Conservation (phyloP, 2,888 invertebrate species). For the Invenusta paracnida region DNA sequence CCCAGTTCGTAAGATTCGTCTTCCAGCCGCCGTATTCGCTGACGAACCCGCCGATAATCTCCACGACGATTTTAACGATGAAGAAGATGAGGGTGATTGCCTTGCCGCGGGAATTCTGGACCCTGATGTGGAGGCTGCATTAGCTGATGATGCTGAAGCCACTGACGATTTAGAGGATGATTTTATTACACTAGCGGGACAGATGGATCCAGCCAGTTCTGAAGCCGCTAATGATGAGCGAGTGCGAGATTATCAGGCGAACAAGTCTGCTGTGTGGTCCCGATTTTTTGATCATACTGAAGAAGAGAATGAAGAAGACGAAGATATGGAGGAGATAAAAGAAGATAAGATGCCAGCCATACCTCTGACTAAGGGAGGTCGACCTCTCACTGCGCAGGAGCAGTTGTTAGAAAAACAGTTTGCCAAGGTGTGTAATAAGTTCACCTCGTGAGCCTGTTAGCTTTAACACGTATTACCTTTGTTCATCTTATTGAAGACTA, state of each 20-base stretch:
- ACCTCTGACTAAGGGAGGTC: not conserved
- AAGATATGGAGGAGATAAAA: not conserved
- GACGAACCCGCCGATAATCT: not conserved
- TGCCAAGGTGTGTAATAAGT: not conserved
- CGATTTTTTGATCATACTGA: not conserved
- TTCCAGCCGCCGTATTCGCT: not conserved
- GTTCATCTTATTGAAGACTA: no score
- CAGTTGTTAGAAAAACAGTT: not conserved
- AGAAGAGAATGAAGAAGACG: not conserved
- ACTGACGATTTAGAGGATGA: not conserved
- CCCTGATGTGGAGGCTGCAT: not conserved
- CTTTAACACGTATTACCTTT: not conserved
- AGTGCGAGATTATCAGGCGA: not conserved
- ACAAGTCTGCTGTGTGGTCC: not conserved
- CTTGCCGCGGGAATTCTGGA: not conserved
- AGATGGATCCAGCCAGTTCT: not conserved
- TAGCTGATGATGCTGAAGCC: not conserved
- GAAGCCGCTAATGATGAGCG: not conserved
- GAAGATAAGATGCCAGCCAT: not conserved
- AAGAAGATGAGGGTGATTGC: not conserved
- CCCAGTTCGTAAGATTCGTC: not conserved
- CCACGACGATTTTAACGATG: not conserved
- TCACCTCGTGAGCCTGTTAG: no score
- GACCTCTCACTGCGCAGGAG: not conserved
- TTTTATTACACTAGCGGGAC: not conserved